Conservation (phyloP, 2,888 invertebrate genomes). For the Lapara coniferarum region DNA sequence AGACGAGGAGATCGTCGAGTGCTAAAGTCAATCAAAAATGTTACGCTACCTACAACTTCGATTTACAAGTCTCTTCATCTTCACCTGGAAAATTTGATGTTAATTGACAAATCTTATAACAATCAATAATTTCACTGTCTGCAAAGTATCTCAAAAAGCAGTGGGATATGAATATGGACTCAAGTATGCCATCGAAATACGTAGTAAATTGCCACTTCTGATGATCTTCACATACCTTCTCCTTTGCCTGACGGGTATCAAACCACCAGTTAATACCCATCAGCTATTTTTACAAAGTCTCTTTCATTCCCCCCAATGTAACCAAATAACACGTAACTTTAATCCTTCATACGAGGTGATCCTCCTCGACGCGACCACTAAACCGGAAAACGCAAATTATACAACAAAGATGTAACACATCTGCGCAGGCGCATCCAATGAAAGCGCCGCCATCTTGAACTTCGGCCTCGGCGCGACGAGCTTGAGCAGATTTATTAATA, state of each 20-base stretch:
- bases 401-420: conserved; percentile 82
- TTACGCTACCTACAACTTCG: no score
- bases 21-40: no score
- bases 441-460: conserved; percentile 42
- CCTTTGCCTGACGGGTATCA: not conserved
- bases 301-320: conserved; percentile 18
- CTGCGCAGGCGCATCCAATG: conserved; percentile 65
- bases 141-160: no score
- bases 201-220: no score
- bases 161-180: no score
- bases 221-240: not conserved
- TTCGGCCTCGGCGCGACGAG: conserved; percentile 35
- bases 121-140: no score
- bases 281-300: conserved; percentile 28
- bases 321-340: conserved; percentile 62
- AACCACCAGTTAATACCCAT: not conserved
- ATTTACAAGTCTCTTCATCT: no score
- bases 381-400: conserved; percentile 82
- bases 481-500: conserved; percentile 68
- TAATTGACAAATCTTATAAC: no score
- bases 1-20: no score
- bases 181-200: no score
- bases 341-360: conserved; percentile 12
- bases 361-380: conserved; percentile 70
- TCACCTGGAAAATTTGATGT: no score